phyloP scores from a whole-genome alignment of 2,888 invertebrate genomes.

The Hirtodrosophila trivittata region DNA sequence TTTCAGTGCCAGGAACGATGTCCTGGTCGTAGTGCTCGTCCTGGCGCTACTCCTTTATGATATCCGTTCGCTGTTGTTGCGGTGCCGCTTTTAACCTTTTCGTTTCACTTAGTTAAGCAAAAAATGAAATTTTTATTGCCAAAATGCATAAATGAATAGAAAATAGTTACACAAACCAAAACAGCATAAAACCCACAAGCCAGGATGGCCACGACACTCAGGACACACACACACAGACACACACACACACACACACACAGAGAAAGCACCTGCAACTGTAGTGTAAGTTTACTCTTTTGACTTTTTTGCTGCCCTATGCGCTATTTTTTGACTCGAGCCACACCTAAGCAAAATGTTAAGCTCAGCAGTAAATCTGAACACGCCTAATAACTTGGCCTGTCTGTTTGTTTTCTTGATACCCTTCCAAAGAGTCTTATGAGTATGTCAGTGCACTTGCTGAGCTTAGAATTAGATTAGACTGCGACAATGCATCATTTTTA shows the following conservation, averaged over 20 bases:
- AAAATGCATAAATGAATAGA: constrained; percentile 79
- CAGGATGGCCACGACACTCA: neutral
- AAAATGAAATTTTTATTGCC: constrained; percentile 77
- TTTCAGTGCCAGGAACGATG: constrained; percentile 48
- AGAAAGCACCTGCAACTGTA: constrained; percentile 19
- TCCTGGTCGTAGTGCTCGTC: constrained; percentile 26
- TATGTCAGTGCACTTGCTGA: neutral
- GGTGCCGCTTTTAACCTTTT: constrained; percentile 70
- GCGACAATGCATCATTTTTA: no score
- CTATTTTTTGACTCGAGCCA: constrained; percentile 34
- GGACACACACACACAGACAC: constrained; percentile 1
- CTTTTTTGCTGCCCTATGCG: constrained; percentile 49
- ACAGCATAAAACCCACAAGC: constrained; percentile 33
- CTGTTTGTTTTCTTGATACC: constrained; percentile 37
- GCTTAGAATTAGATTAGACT: no score
- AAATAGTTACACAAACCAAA: constrained; percentile 66
- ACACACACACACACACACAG: constrained; percentile 5
- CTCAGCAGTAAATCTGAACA: constrained; percentile 54
- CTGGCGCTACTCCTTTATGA: constrained; percentile 20
- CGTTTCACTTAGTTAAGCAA: constrained; percentile 79
- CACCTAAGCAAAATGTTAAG: constrained; percentile 52
- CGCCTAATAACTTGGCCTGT: constrained; percentile 48
- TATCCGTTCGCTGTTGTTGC: constrained; percentile 43
- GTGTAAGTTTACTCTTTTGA: constrained; percentile 35
- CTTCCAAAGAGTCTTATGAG: neutral